Conservation (phyloP, 2,888 invertebrate species). For the Bembecia ichneumoniformis region DNA sequence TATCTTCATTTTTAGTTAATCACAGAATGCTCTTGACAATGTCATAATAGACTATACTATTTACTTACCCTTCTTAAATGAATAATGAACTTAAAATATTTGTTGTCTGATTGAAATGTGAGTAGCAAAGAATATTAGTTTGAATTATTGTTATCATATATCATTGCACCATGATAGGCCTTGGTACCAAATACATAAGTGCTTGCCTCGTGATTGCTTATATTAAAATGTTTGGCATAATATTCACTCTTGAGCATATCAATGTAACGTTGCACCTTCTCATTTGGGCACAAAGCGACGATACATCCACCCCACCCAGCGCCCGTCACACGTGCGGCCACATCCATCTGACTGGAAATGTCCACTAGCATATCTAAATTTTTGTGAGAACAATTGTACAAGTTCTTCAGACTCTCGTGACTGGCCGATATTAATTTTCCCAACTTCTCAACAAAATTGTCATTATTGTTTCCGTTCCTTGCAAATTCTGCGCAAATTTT, state of each 20-base stretch:
- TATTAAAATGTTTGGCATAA: slow-evolving; percentile 72
- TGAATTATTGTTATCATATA: slow-evolving; percentile 38
- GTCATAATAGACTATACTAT: too few relatives aligned
- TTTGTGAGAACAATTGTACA: slow-evolving; percentile 95
- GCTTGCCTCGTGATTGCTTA: slow-evolving; percentile 64
- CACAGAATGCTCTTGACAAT: too few relatives aligned
- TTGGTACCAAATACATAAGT: slow-evolving; percentile 81
- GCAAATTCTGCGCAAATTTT: slow-evolving; percentile 65
- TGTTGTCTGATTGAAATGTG: too few relatives aligned
- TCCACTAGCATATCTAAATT: slow-evolving; percentile 87
- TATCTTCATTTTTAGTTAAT: too few relatives aligned
- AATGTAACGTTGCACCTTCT: slow-evolving; percentile 78
- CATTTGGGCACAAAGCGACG: slow-evolving; percentile 84
- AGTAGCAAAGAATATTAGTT: background rate
- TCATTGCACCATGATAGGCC: slow-evolving; percentile 77
- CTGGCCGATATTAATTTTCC: slow-evolving; percentile 91
- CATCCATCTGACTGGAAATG: slow-evolving; percentile 76
- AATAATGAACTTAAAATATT: too few relatives aligned
- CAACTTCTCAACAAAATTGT: slow-evolving; percentile 61
- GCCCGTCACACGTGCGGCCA: slow-evolving; percentile 95
- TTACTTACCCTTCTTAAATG: too few relatives aligned
- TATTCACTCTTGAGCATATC: slow-evolving; percentile 78
- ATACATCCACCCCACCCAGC: slow-evolving; percentile 99
- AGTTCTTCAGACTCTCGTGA: slow-evolving; percentile 85
- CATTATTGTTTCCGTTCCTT: slow-evolving; percentile 31